phyloP scores from a whole-genome alignment of 1,140 invertebrate species.

The Pachypsylla venusta region DNA sequence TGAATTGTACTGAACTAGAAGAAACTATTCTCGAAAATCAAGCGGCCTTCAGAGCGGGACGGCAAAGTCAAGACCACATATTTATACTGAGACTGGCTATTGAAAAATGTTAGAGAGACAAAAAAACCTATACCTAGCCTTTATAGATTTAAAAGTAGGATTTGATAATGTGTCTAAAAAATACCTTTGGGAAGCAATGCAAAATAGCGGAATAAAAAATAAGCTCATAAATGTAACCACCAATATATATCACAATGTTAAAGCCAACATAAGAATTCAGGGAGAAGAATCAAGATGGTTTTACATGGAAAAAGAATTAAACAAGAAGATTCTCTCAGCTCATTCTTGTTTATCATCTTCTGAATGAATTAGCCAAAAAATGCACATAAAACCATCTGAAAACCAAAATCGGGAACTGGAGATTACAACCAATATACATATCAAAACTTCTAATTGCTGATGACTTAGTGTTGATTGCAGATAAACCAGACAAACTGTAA shows the following conservation, averaged over 20 bases:
- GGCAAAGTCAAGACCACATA: neutral
- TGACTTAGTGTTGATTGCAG: too few species aligned
- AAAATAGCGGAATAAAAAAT: neutral
- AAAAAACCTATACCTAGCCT: neutral
- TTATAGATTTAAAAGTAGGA: neutral
- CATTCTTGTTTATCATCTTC: neutral
- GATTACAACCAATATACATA: neutral
- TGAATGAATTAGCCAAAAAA: neutral
- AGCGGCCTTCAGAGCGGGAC: neutral
- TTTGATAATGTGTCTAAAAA: neutral
- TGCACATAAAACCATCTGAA: neutral
- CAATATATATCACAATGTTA: neutral
- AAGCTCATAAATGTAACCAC: neutral
- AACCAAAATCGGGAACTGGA: neutral
- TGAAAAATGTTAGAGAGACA: neutral
- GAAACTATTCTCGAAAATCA: neutral
- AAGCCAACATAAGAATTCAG: neutral
- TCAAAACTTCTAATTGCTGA: neutral
- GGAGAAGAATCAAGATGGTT: neutral
- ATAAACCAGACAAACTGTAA: neutral
- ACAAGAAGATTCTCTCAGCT: neutral
- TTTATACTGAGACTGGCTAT: neutral
- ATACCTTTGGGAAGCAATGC: neutral
- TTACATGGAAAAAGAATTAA: neutral
- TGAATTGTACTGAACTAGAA: neutral